Conservation (phyloP, 2,113 vertebrate species). For the Carassius auratus region DNA sequence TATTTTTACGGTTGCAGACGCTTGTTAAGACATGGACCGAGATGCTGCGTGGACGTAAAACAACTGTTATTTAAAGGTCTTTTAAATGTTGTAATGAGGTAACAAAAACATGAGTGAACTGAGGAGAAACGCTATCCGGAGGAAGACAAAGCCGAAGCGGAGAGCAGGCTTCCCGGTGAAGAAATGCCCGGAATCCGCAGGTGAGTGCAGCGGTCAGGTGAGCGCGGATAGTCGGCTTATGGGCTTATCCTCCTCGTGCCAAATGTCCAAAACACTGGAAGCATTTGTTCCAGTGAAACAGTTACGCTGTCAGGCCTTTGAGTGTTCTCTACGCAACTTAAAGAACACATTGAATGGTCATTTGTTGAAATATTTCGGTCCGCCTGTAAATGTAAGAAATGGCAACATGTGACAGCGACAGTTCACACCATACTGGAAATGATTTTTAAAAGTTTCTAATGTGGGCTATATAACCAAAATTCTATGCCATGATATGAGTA, state of each 20-base stretch:
- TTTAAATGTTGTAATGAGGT: constrained; percentile 40
- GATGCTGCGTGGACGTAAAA: background rate
- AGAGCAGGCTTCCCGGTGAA: background rate
- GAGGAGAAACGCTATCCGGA: constrained; percentile 55
- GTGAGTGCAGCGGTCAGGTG: constrained; percentile 38
- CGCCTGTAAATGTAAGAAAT: background rate
- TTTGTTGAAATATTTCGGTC: background rate
- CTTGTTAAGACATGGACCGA: too few relatives aligned
- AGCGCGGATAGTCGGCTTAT: background rate
- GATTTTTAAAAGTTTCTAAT: background rate
- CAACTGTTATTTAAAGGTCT: background rate
- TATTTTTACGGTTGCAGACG: too few relatives aligned
- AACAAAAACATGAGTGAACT: constrained; percentile 51
- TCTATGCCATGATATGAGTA: background rate
- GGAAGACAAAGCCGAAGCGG: constrained; percentile 38
- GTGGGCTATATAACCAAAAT: background rate
- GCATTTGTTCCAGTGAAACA: background rate
- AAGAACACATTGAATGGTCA: background rate
- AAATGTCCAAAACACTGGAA: background rate
- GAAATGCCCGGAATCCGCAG: constrained; percentile 39
- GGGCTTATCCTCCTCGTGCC: background rate
- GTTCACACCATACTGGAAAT: background rate
- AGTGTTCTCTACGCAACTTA: too few relatives aligned
- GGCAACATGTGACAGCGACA: background rate
- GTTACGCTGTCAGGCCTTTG: background rate